Evolutionary conservation across 1,140 invertebrate species (phyloP).

Genomic region (Pachyrhynchus sulphureomaculatus): DNA sequence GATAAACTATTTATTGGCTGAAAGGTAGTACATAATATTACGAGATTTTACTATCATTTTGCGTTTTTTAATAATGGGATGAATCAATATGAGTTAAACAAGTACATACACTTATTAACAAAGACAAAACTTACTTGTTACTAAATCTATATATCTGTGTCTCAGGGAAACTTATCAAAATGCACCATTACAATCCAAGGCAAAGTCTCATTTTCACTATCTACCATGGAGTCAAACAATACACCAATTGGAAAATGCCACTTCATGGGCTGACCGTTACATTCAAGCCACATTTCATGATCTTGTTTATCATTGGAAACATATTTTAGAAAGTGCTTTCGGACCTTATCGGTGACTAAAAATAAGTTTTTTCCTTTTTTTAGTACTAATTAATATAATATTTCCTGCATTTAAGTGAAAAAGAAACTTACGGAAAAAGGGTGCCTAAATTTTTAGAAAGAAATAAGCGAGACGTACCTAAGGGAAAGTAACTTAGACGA

Average conservation of each 20-base stretch:
- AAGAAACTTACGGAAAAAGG: too few relatives aligned
- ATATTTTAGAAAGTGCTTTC: constrained; percentile 85
- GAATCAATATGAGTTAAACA: too few relatives aligned
- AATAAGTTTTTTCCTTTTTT: background rate
- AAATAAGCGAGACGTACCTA: too few relatives aligned
- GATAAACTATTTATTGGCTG: too few relatives aligned
- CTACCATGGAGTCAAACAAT: constrained; percentile 78
- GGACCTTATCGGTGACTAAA: constrained; percentile 85
- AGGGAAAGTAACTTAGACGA: constrained; percentile 91
- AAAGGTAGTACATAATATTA: too few relatives aligned
- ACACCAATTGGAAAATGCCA: constrained; percentile 98
- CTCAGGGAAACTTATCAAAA: constrained; percentile 89
- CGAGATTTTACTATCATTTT: too few relatives aligned
- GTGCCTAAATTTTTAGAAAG: too few relatives aligned
- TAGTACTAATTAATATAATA: too few relatives aligned
- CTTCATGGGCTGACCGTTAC: constrained; percentile 87
- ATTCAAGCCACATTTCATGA: constrained; percentile 94
- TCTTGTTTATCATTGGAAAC: constrained; percentile 80
- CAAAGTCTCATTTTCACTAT: constrained; percentile 68
- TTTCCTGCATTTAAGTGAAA: too few relatives aligned
- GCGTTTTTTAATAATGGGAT: too few relatives aligned
- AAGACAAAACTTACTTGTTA: constrained; percentile 75
- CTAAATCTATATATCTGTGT: constrained; percentile 73
- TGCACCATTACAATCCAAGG: constrained; percentile 96
- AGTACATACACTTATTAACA: too few relatives aligned